A percentile compares a stretch with the other conserved stretches of the same genome.
These are phyloP conservation scores for Tarsius wallacei DNA, from an alignment of 2,797 vertebrate species.

Conservation along the genomic window DNA sequence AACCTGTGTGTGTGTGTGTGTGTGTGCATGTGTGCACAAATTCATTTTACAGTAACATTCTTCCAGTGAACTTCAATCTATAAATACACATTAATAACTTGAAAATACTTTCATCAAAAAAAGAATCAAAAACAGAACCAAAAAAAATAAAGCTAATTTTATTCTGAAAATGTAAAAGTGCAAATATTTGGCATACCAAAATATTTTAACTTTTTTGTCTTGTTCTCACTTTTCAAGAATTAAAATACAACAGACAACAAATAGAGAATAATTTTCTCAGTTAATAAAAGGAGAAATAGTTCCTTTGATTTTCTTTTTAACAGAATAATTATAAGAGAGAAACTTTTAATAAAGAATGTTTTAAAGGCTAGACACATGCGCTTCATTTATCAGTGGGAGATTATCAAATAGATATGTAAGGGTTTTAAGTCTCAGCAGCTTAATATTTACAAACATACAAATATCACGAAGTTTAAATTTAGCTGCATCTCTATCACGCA, in stretches of 20 bases:
- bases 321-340: constrained; percentile 41
- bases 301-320: constrained; percentile 64
- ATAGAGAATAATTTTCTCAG: constrained; percentile 38
- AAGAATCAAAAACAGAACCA: not conserved
- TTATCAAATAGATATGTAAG: not conserved
- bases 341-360: constrained; percentile 57
- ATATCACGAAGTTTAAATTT: constrained; percentile 38
- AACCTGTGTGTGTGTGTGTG: not conserved
- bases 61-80: not conserved
- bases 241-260: constrained; percentile 62
- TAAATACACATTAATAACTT: constrained; percentile 5
- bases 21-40: too few relatives aligned
- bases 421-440: constrained; percentile 3
- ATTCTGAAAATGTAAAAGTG: constrained; percentile 25
- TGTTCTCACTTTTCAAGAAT: constrained; percentile 55
- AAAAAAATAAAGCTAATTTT: constrained; percentile 53
- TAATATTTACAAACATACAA: constrained; percentile 36
- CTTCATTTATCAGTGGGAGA: constrained; percentile 52
- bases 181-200: constrained; percentile 36
- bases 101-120: constrained; percentile 41
- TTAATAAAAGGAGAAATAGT: not conserved
- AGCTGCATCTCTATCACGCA: not conserved
- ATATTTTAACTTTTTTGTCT: constrained; percentile 66
- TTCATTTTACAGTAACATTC: constrained; percentile 32
- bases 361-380: constrained; percentile 13